Base-by-base conservation (phyloP, 2,113 vertebrate species). In the Puntigrus tetrazona region DNA sequence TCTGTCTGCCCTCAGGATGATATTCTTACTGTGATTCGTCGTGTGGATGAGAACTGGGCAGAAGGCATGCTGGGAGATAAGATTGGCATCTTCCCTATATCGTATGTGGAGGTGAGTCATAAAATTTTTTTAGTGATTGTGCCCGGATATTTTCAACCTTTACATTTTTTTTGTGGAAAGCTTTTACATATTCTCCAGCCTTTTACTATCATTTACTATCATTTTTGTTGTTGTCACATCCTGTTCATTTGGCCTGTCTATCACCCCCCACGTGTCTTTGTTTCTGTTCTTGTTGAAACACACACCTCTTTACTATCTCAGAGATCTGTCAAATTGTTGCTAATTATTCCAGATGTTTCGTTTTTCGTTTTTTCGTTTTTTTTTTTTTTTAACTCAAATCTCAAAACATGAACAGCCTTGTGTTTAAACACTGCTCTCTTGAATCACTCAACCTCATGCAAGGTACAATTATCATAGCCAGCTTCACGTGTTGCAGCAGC, bases 1-100 rank as follows among this genome's bases (percentile, higher is more conserved):
- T 79, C 29, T 55, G 41, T 52, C 13, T 78, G 45, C 25, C 69
- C 73, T 80, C 85, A 99, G 98, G 98, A 99, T 59, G 97, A 99
- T 87, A 95, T 99, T 90, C 92, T 99, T 91, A 99, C 97, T 22
- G 98, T 99, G 90, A 99, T 99, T 92, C 97, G 98, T 55, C 94
- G 98, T 82, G 98, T 99, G 89, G 98, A 99, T 92, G 98, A 98
- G 88, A 99, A 99, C 92, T 99, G 98, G 98, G 98, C 98, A 25
- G 98, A 99, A 94, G 98, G 98, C 90, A 98, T 99, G 98, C 94
- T 99, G 93, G 97, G 96, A 89, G 98, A 99, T 92, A 99, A 97
- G 92, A 99, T 99, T 92, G 98, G 98, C 91, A 99, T 99, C 94
- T 99, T 99, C 86, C 98, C 98, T 20, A 99, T 99, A 90, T 99